A percentile compares a stretch with the other conserved stretches of the same genome.
Evolutionary conservation across 1,140 invertebrate genomes (phyloP).

Genomic region (Drosophila sucinea): DNA sequence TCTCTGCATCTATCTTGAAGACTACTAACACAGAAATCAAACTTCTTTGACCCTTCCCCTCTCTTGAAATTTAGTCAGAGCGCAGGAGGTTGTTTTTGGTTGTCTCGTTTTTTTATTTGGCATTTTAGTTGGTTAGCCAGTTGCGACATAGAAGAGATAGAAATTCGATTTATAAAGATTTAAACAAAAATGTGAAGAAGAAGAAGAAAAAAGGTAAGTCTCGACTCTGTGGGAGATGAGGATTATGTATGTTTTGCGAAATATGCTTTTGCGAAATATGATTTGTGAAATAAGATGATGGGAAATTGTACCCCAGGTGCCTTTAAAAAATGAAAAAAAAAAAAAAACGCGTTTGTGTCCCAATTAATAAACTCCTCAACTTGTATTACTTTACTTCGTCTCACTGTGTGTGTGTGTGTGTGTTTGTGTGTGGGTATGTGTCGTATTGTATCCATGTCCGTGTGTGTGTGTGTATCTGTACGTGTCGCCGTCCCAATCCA

Average conservation of each 20-base stretch:
- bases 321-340: conserved; percentile 39
- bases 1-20: conserved; percentile 22
- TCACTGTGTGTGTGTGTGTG: conserved; percentile 25
- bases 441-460: conserved; percentile 39
- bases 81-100: conserved; percentile 27
- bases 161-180: conserved; percentile 70
- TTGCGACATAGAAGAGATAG: conserved; percentile 67
- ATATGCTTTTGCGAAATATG: conserved; percentile 43
- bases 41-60: conserved; percentile 55
- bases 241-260: conserved; percentile 60
- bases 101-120: conserved; percentile 24
- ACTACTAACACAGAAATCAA: conserved; percentile 62
- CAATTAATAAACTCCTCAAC: conserved; percentile 49
- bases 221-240: conserved; percentile 27
- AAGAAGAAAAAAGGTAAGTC: conserved; percentile 64
- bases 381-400: conserved; percentile 30
- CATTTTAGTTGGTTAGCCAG: conserved; percentile 43
- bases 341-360: conserved; percentile 21
- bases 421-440: conserved; percentile 28
- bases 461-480: conserved; percentile 48
- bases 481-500: conserved; percentile 45
- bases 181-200: conserved; percentile 17
- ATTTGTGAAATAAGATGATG: conserved; percentile 38
- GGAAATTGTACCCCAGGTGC: conserved; percentile 43
- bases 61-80: conserved; percentile 69